Percentiles rank a stretch among this genome's conserved stretches.
Conservation (phyloP, 2,888 invertebrate genomes). For the Portevinia maculata region DNA sequence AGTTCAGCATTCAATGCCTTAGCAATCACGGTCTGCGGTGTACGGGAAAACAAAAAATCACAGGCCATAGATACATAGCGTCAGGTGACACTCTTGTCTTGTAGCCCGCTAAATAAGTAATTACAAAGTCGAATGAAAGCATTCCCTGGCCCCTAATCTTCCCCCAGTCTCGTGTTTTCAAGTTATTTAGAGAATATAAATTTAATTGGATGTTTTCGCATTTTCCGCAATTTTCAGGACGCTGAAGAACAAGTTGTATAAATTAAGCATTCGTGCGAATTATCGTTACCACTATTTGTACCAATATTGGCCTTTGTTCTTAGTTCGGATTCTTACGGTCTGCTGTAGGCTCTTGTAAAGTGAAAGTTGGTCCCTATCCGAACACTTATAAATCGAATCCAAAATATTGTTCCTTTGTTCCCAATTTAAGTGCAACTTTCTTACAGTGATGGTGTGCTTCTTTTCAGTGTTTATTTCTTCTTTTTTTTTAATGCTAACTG, state of each 20-base stretch:
- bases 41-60: too few relatives aligned
- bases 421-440: neutral
- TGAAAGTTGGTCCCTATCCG: conserved; percentile 14
- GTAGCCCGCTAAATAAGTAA: too few relatives aligned
- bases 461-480: neutral
- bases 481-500: conserved; percentile 12
- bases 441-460: conserved; percentile 7
- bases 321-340: neutral
- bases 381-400: conserved; percentile 3
- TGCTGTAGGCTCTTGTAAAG: conserved; percentile 3
- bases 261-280: too few relatives aligned
- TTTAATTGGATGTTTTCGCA: neutral
- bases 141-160: too few relatives aligned
- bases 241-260: neutral
- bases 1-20: too few relatives aligned
- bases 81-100: too few relatives aligned
- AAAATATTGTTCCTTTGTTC: neutral
- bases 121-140: too few relatives aligned
- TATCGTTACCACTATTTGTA: conserved; percentile 13
- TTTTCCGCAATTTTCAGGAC: neutral
- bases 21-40: too few relatives aligned
- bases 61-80: too few relatives aligned
- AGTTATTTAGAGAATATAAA: too few relatives aligned
- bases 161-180: too few relatives aligned
- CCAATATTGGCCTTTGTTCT: conserved; percentile 7